Percentiles rank a stretch among this genome's conserved stretches.
Evolutionary conservation across 2,113 vertebrate species (phyloP).

Genomic region (Eonycteris spelaea): DNA sequence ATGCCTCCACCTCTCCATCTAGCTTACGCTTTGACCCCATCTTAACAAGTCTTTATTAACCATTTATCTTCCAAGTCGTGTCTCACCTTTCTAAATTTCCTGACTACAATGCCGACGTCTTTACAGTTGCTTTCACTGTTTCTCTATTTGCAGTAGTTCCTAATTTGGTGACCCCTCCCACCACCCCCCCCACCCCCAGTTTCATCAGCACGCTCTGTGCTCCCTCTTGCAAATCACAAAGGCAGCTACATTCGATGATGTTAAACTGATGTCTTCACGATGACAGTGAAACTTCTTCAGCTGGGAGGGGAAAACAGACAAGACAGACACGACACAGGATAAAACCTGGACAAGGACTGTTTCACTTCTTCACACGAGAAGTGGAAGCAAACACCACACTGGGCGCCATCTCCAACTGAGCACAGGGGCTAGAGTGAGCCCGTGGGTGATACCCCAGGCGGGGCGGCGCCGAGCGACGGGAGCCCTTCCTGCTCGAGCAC

Average conservation of each 20-base stretch:
- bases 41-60: background rate
- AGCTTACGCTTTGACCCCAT: too few species aligned
- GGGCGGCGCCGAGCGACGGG: background rate
- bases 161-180: too few species aligned
- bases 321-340: background rate
- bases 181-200: background rate
- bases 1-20: background rate
- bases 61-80: background rate
- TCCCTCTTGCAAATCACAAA: background rate
- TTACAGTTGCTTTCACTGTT: background rate
- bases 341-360: background rate
- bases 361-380: background rate
- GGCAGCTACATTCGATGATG: background rate
- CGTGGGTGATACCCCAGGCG: rapidly evolving
- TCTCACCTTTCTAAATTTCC: background rate
- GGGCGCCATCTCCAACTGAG: rapidly evolving
- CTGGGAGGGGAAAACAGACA: background rate
- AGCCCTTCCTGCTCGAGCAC: background rate
- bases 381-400: rapidly evolving
- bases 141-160: background rate
- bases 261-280: background rate
- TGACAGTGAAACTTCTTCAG: background rate
- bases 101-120: background rate
- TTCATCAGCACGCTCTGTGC: background rate
- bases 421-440: background rate